These are phyloP conservation scores for Trileptium ribeirensis DNA, from an alignment of 2,888 invertebrate genomes.

Conservation along the genomic window DNA sequence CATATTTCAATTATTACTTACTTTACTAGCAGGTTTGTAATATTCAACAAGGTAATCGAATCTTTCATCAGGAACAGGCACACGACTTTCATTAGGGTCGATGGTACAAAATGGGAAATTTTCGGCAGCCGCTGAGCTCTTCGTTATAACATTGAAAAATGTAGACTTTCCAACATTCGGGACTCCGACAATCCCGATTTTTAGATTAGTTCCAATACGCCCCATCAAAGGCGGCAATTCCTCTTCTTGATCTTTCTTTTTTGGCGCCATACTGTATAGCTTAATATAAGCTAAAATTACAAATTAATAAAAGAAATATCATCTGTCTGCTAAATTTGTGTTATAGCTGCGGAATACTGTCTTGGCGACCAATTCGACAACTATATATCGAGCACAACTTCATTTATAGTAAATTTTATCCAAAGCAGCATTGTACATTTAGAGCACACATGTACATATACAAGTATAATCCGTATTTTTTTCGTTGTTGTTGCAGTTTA, in stretches of 20 bases:
- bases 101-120: slow-evolving; percentile 99
- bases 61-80: slow-evolving; percentile 89
- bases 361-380: too few relatives aligned
- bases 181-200: slow-evolving; percentile 73
- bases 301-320: too few relatives aligned
- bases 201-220: slow-evolving; percentile 86
- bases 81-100: slow-evolving; percentile 99
- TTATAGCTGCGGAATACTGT: too few relatives aligned
- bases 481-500: too few relatives aligned
- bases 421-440: too few relatives aligned
- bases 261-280: slow-evolving; percentile 64
- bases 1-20: slow-evolving; percentile 11
- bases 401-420: too few relatives aligned
- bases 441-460: too few relatives aligned
- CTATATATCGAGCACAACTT: too few relatives aligned
- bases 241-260: slow-evolving; percentile 68
- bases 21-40: slow-evolving; percentile 67
- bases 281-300: too few relatives aligned
- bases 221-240: slow-evolving; percentile 85
- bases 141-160: slow-evolving; percentile 97
- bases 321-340: too few relatives aligned
- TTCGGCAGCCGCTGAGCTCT: slow-evolving; percentile 92
- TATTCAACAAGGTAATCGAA: slow-evolving; percentile 86
- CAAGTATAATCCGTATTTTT: too few relatives aligned
- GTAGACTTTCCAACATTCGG: slow-evolving; percentile 99